Base-by-base conservation (phyloP, 92 coral and sea anemone species). In the Zoanthus sansibaricus region DNA sequence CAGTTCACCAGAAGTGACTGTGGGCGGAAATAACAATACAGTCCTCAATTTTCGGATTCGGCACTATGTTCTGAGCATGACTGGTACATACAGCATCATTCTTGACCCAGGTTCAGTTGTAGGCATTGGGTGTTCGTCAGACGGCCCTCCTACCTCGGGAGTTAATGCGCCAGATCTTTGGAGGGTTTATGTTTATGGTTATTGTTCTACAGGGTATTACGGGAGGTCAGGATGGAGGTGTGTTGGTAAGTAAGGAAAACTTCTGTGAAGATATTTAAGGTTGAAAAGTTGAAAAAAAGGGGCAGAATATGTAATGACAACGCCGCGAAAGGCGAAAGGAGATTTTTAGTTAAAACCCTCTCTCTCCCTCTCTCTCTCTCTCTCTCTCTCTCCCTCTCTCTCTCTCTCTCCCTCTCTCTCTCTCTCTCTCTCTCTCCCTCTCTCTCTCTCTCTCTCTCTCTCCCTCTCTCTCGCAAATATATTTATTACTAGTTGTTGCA, bases 91-190 rank as follows among this genome's bases (percentile, higher is more conserved):
- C 82, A 79, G 88, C 42, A 83, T 91, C 75, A 20, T 87, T 51
- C 77, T 91, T 16, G 93, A 91, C 17, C 71, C 14, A 5, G 93
- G 93, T n/a, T 86, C 93, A 9, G 93, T 91, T n/a, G 93, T 91
- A 46, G 93, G 93, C 32, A 42, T 30, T 1, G 93, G 93, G 1
- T 91, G 93, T 71, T 87, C 93, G 6, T 77, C 75, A 20, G 93
- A 87, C 69, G 93, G 93, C 8, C 93, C 91, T 30, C 93, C 93
- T 0, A 91, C 91, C 48, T 88, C 91, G 9, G 93, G 93, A 20
- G 82, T 87, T 52, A 33, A 62, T 5, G 47, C 83, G 33, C 37
- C 44, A 25, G 6, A 48, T 5, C 76, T 66, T 32, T 91, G 93
- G 93, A 46, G n/a, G 30, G 78, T 91, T 62, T 17, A n/a, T 44